Evolutionary conservation across 2,113 vertebrate species (phyloP).

Genomic region (Pseudonaja textilis): DNA sequence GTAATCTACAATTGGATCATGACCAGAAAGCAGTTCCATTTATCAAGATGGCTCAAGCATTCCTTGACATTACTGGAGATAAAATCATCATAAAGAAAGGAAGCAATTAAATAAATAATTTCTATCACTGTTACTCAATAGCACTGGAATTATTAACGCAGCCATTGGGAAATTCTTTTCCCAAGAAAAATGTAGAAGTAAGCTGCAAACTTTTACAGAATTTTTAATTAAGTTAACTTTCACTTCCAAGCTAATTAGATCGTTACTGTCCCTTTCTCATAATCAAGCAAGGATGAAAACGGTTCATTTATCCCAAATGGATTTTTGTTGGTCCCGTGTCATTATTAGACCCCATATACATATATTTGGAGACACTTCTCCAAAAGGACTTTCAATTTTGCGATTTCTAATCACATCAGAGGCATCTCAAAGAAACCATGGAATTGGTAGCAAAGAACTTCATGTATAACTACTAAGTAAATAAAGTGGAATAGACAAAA

Average conservation of each 20-base stretch:
- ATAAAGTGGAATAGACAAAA: not conserved
- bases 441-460: not conserved
- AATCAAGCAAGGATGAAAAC: not conserved
- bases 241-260: not conserved
- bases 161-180: not conserved
- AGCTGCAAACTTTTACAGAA: not conserved
- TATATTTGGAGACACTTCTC: not conserved
- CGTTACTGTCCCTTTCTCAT: not conserved
- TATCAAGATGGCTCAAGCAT: conserved; percentile 2
- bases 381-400: not conserved
- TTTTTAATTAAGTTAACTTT: not conserved
- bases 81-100: conserved; percentile 37
- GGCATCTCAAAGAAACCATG: not conserved
- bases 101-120: conserved; percentile 47
- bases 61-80: conserved; percentile 39
- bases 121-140: conserved; percentile 48
- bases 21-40: not conserved
- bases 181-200: not conserved
- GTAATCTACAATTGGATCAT: not conserved
- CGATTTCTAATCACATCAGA: not conserved
- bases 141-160: not conserved
- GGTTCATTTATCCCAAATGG: not conserved
- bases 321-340: not conserved
- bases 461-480: not conserved
- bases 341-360: not conserved